Evolutionary conservation across 2,797 vertebrate species (phyloP), one percentile per base, ranked within the genome.

Genomic region (Myotis findleyi): DNA sequence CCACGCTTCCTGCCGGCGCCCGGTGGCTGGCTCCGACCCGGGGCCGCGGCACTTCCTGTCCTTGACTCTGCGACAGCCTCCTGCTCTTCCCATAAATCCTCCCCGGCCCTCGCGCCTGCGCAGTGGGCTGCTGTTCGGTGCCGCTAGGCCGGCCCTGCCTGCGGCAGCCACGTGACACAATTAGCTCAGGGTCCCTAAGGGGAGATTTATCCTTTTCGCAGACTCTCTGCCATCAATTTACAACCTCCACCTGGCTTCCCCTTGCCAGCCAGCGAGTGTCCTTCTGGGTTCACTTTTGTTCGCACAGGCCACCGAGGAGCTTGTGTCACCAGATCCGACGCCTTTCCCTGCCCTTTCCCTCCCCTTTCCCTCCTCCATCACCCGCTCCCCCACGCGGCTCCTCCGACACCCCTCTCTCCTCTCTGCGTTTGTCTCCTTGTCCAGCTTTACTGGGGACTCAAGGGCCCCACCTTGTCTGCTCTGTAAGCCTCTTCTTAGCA

Each of bases 101-200:
- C 55, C 79, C 57, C 49, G 93, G 92, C 59, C 68, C 85, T 92
- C 73, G 75, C 79, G 89, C 89, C 89, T 84, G 87, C 1, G 79
- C 47, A 87, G 44, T 13, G 91, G 83, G 75, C 75, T 96, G 87
- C 92, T 92, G 93, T 88, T 88, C 21, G 49, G 62, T 81, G 59
- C 79, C 14, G 13, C 69, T 33, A 51, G 92, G 68, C 55, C 5
- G 2, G 27, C 53, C 85, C 88, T 72, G 86, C 89, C 91, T 2
- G 51, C 91, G 83, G 75, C 41, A 1, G 68, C 66, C 95, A 93
- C 11, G 66, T 95, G 95, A 79, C 12, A 93, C 86, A 80, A 92
- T 97, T 94, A 97, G 91, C 93, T 97, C 95, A 95, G 94, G 68
- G 55, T 91, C 89, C 96, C 91, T 6, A 12, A 13, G 91, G 93